Base-by-base conservation (phyloP, 2,113 vertebrate genomes). In the Ailuropoda melanoleuca region DNA sequence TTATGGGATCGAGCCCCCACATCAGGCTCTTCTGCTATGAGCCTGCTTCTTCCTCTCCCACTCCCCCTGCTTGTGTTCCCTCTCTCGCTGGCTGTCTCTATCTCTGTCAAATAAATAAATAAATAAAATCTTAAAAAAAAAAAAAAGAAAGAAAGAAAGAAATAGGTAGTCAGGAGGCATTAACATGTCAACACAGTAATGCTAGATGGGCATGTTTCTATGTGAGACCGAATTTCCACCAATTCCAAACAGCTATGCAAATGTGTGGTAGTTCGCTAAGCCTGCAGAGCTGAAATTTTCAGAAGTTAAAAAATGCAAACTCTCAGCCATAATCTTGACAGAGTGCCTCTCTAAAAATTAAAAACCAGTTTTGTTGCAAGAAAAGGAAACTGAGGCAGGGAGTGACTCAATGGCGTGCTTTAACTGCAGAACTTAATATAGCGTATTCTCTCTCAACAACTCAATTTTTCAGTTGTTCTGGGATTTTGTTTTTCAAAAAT, bases 101-200 rank as follows among this genome's bases (percentile, higher is more conserved):
- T n/a, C n/a, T n/a, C n/a, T n/a, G n/a, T n/a, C n/a, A n/a, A n/a
- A n/a, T n/a, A n/a, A n/a, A n/a, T n/a, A n/a, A n/a, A n/a, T n/a
- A n/a, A n/a, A n/a, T n/a, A n/a, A n/a, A n/a, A n/a, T n/a, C n/a
- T n/a, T n/a, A n/a, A n/a, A n/a, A n/a, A n/a, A n/a, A n/a, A n/a
- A n/a, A n/a, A n/a, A n/a, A n/a, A n/a, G n/a, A n/a, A n/a, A n/a
- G n/a, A n/a, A n/a, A n/a, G n/a, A n/a, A n/a, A n/a, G 68, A 97
- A 93, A 93, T 64, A 83, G 31, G 37, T 82, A 82, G 19, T 82
- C 21, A 31, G 24, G 10, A 77, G 39, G 31, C 70, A 68, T 78
- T 87, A 92, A 56, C 84, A 58, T 84, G 37, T 95, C 84, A 92
- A 80, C 56, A 95, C 91, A 64, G 62, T 74, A 85, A 64, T 48